These are phyloP conservation scores for Cirrhinus mrigala DNA, from an alignment of 2,797 vertebrate genomes.

Conservation along the genomic window DNA sequence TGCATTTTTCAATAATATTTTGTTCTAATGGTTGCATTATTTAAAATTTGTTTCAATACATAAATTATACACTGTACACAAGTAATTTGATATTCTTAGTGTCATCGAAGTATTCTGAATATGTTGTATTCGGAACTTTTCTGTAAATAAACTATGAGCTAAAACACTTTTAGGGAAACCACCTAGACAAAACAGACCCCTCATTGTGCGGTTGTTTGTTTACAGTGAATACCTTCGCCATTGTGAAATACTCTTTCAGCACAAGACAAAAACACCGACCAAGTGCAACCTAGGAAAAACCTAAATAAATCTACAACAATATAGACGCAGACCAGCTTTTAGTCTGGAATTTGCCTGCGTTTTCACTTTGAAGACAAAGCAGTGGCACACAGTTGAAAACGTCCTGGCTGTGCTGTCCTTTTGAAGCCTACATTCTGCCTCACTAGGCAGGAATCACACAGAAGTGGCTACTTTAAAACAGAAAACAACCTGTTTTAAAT, in stretches of 20 bases:
- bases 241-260: conserved; percentile 37
- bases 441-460: conserved; percentile 38
- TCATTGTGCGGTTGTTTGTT: conserved; percentile 32
- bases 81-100: background rate
- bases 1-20: background rate
- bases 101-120: background rate
- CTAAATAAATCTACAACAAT: conserved; percentile 59
- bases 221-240: conserved; percentile 8
- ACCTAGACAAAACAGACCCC: background rate
- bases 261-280: conserved; percentile 41
- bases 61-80: background rate
- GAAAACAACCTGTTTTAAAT: conserved; percentile 1
- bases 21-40: background rate
- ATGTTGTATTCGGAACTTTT: background rate
- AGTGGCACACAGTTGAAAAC: conserved; percentile 48
- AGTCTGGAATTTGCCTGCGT: conserved; percentile 66
- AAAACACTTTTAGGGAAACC: background rate
- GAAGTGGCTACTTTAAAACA: background rate
- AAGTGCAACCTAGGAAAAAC: conserved; percentile 34
- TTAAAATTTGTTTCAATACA: background rate
- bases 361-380: conserved; percentile 65
- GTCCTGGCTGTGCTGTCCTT: conserved; percentile 45
- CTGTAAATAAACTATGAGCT: background rate
- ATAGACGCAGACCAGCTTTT: conserved; percentile 54
- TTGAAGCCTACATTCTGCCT: conserved; percentile 55